Conservation (phyloP, 1,140 invertebrate genomes). For the Drosophila lacteicornis region DNA sequence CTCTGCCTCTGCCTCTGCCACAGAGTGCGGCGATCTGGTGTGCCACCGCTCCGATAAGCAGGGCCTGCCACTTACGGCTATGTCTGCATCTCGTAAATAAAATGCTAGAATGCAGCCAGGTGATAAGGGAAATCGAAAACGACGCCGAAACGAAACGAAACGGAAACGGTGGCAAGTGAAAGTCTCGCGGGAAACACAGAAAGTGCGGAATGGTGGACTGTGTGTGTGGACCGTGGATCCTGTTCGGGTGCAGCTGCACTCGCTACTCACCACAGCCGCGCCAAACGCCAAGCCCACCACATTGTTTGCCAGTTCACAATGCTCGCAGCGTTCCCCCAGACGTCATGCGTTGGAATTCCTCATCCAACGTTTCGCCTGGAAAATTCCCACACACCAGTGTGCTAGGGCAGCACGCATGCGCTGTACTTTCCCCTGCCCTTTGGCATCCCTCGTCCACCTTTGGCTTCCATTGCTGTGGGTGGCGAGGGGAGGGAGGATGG, state of each 20-base stretch:
- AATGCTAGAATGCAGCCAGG: constrained; percentile 14
- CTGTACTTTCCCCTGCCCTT: constrained; percentile 3
- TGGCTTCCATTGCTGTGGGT: constrained; percentile 17
- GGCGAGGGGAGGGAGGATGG: constrained; percentile 2
- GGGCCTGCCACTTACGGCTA: neutral
- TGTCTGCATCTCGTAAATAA: constrained; percentile 13
- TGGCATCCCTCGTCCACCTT: neutral
- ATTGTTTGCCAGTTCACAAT: constrained; percentile 56
- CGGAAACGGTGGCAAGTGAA: constrained; percentile 23
- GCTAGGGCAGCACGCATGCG: constrained; percentile 54
- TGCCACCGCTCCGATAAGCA: constrained; percentile 46
- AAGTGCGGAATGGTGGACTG: neutral
- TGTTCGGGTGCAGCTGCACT: constrained; percentile 24
- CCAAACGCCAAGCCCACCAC: constrained; percentile 22
- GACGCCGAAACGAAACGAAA: neutral
- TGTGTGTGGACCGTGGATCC: constrained; percentile 17
- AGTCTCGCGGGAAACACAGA: constrained; percentile 5
- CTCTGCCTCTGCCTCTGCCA: constrained; percentile 1
- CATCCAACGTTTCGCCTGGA: constrained; percentile 41
- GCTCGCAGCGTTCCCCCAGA: constrained; percentile 16
- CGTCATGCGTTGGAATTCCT: constrained; percentile 76
- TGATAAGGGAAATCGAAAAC: constrained; percentile 16
- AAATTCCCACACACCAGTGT: constrained; percentile 62
- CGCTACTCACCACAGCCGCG: constrained; percentile 40
- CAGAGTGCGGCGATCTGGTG: constrained; percentile 29